Percentiles rank a stretch among this genome's conserved stretches.
These are phyloP conservation scores for Steinernema feltiae DNA, from an alignment of 1,140 invertebrate species.

Conservation along the genomic window DNA sequence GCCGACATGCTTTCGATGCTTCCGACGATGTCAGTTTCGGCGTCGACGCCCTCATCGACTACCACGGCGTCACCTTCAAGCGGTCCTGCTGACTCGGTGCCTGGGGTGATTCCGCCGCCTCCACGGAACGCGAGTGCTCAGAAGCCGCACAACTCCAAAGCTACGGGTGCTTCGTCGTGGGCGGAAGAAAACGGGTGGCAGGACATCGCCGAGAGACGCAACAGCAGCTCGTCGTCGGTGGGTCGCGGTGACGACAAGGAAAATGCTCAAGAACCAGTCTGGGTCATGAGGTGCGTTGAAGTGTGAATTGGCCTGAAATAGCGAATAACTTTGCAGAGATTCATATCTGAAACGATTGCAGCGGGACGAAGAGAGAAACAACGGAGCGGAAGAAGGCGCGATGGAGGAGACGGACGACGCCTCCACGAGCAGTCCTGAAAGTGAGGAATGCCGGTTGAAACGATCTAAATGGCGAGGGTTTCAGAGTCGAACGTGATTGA, in stretches of 20 bases:
- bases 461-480: background rate
- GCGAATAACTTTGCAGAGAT: conserved; percentile 39
- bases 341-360: conserved; percentile 51
- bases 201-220: conserved; percentile 23
- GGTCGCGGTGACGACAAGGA: conserved; percentile 34
- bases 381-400: conserved; percentile 16
- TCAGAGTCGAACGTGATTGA: conserved; percentile 13
- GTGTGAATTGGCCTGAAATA: background rate
- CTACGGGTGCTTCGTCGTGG: conserved; percentile 12
- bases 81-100: background rate
- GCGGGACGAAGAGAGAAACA: conserved; percentile 45
- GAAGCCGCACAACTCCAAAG: conserved; percentile 3
- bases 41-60: conserved; percentile 16
- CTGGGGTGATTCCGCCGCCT: conserved; percentile 9
- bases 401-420: background rate
- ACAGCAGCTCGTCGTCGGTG: conserved; percentile 9
- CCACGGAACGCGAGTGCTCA: background rate
- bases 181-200: conserved; percentile 41
- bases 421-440: conserved; percentile 1
- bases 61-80: conserved; percentile 17
- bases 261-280: conserved; percentile 49
- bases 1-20: conserved; percentile 13
- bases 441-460: conserved; percentile 9
- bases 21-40: conserved; percentile 17
- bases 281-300: conserved; percentile 47